A percentile compares a stretch with the other conserved stretches of the same genome.
These are phyloP conservation scores for Papilio xuthus DNA, from an alignment of 1,140 invertebrate species.

Conservation along the genomic window DNA sequence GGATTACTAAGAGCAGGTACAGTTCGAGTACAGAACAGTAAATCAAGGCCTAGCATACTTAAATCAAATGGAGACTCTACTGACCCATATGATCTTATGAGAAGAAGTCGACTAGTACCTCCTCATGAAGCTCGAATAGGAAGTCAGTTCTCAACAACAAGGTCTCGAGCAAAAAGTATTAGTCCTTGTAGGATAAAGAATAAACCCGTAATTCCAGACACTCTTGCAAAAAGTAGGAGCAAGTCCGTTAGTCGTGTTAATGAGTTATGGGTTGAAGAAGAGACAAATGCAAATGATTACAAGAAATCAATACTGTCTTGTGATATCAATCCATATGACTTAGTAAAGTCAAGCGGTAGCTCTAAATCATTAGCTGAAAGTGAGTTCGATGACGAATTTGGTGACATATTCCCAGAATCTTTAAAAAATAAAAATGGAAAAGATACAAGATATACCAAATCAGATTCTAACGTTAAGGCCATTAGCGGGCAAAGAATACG, in stretches of 20 bases:
- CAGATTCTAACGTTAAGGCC: conserved; percentile 81
- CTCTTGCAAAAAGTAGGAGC: conserved; percentile 72
- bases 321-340: conserved; percentile 92
- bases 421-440: conserved; percentile 56
- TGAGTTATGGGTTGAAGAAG: conserved; percentile 77
- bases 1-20: conserved; percentile 82
- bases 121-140: conserved; percentile 82
- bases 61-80: conserved; percentile 79
- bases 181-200: conserved; percentile 81
- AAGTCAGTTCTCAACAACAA: conserved; percentile 78
- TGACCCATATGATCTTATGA: conserved; percentile 91
- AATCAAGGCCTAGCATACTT: conserved; percentile 83
- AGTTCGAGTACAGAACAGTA: conserved; percentile 83
- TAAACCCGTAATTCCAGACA: conserved; percentile 76
- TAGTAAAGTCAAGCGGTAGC: conserved; percentile 82
- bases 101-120: conserved; percentile 86
- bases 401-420: conserved; percentile 68
- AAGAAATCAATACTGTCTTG: conserved; percentile 90
- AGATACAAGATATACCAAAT: conserved; percentile 56
- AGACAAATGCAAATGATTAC: conserved; percentile 79
- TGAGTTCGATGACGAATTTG: conserved; percentile 74
- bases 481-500: conserved; percentile 83
- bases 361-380: conserved; percentile 70
- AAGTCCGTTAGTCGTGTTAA: conserved; percentile 79
- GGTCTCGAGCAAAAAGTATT: conserved; percentile 83